Percentiles rank a stretch among this genome's conserved stretches.
phyloP scores from a whole-genome alignment of 2,888 invertebrate species.

The Cheiracanthium punctorium region DNA sequence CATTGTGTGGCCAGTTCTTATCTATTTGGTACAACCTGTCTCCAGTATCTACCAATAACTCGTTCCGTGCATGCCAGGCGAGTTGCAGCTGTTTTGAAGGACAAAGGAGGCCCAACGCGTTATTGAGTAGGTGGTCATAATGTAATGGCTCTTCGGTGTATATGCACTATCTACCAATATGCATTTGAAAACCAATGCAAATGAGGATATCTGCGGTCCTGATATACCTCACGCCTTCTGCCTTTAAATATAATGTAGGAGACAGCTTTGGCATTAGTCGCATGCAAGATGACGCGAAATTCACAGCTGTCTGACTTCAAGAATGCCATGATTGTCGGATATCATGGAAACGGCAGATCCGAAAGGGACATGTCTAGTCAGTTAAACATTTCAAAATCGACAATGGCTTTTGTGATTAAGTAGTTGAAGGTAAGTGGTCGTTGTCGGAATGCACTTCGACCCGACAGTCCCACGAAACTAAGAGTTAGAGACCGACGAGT shows the following conservation, averaged over 20 bases:
- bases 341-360: neutral
- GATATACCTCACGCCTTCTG: neutral
- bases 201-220: neutral
- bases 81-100: too few relatives aligned
- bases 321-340: neutral
- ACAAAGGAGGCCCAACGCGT: too few relatives aligned
- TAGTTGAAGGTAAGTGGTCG: neutral
- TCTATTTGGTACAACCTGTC: too few relatives aligned
- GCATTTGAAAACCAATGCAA: neutral
- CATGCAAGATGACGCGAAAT: slow-evolving; percentile 12
- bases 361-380: neutral
- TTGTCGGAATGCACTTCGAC: slow-evolving; percentile 10
- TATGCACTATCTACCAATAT: neutral
- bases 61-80: too few relatives aligned
- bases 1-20: too few relatives aligned
- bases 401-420: slow-evolving; percentile 19
- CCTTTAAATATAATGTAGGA: neutral
- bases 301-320: slow-evolving; percentile 9
- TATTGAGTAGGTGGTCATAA: too few relatives aligned
- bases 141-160: too few relatives aligned
- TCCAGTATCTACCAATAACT: too few relatives aligned
- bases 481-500: neutral
- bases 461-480: slow-evolving; percentile 8
- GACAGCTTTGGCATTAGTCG: slow-evolving; percentile 19
- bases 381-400: neutral